These are phyloP conservation scores for Arctocebus calabarensis DNA, from an alignment of 2,797 vertebrate genomes.

Conservation along the genomic window DNA sequence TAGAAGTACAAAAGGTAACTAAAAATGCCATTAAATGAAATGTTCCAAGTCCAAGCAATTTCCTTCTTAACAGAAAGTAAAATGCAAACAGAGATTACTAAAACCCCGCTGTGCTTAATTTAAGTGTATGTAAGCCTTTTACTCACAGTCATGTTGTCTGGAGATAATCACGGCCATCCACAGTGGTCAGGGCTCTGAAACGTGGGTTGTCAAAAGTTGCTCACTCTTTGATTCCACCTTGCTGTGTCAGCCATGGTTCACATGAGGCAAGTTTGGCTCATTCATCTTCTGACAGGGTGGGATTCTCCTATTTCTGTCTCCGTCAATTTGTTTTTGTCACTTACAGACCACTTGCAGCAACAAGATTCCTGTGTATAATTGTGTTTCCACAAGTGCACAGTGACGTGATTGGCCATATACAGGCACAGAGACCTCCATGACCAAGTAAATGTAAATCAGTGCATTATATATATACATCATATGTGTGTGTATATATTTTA, in stretches of 20 bases:
- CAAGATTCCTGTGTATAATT: neutral
- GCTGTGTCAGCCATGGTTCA: constrained; percentile 88
- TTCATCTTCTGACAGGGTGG: constrained; percentile 89
- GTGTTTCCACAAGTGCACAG: constrained; percentile 44
- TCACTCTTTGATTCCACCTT: constrained; percentile 89
- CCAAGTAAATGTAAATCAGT: neutral
- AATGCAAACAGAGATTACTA: constrained; percentile 91
- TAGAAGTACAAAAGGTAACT: constrained; percentile 92
- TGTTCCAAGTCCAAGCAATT: constrained; percentile 92
- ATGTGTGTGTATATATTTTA: neutral
- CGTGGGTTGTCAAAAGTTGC: constrained; percentile 88
- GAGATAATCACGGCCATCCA: constrained; percentile 90
- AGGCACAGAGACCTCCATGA: neutral
- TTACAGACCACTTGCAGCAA: constrained; percentile 75
- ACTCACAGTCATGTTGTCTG: constrained; percentile 90
- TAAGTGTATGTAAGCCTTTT: constrained; percentile 90
- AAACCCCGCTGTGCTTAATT: constrained; percentile 92
- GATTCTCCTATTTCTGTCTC: constrained; percentile 86
- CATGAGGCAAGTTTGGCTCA: constrained; percentile 84
- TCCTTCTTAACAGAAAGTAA: constrained; percentile 91
- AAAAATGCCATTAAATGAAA: constrained; percentile 92
- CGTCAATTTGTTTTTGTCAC: constrained; percentile 87
- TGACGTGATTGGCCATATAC: neutral
- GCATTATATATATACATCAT: neutral
- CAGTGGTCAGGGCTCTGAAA: constrained; percentile 88